These are phyloP conservation scores for Carassius auratus DNA, from an alignment of 2,113 vertebrate species.

Conservation along the genomic window DNA sequence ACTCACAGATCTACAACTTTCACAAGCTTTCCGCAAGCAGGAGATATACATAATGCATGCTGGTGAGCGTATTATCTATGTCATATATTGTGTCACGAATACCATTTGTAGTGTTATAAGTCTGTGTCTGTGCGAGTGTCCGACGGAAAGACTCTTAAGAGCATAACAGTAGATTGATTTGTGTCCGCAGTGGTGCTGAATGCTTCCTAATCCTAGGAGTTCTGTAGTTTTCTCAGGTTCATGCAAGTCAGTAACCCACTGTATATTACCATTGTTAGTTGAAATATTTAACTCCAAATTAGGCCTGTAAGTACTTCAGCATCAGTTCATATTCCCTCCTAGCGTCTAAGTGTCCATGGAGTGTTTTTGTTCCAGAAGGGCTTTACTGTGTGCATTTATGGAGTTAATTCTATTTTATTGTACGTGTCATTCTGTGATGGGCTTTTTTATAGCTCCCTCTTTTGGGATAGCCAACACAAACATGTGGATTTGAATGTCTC, in stretches of 20 bases:
- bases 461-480: constrained; percentile 66
- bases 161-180: constrained; percentile 62
- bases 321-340: neutral
- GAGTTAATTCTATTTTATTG: constrained; percentile 30
- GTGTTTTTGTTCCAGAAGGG: constrained; percentile 74
- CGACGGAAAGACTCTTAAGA: constrained; percentile 45
- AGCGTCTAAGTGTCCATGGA: constrained; percentile 34
- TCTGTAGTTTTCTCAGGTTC: constrained; percentile 4
- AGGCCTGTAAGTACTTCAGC: neutral
- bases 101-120: constrained; percentile 71
- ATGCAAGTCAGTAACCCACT: neutral
- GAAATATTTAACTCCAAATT: neutral
- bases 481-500: constrained; percentile 76
- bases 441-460: constrained; percentile 59
- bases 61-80: constrained; percentile 77
- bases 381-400: constrained; percentile 62
- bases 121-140: constrained; percentile 33
- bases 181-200: constrained; percentile 9
- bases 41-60: constrained; percentile 74
- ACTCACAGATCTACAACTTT: constrained; percentile 56
- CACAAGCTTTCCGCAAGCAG: constrained; percentile 68
- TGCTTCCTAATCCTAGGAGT: neutral
- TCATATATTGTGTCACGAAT: constrained; percentile 70
- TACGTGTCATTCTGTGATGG: constrained; percentile 55
- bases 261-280: neutral